Percentiles rank a stretch among this genome's conserved stretches.
Evolutionary conservation across 1,140 invertebrate genomes (phyloP).

Genomic region (Eurosta solidaginis): DNA sequence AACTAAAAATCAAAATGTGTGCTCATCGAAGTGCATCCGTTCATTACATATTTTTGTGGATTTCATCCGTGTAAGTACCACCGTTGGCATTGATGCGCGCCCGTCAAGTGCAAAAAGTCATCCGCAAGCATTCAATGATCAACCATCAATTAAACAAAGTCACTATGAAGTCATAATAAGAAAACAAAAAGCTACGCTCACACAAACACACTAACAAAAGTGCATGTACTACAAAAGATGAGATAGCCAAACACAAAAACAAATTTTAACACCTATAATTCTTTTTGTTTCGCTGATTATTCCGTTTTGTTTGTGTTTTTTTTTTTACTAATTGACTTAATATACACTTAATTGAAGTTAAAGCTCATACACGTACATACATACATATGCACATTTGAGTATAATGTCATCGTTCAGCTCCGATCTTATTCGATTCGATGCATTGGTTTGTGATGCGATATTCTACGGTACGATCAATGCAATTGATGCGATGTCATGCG

Average conservation of each 20-base stretch:
- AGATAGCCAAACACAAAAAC: neutral
- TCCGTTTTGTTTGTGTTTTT: neutral
- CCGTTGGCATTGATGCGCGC: neutral
- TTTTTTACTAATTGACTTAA: neutral
- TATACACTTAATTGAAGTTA: conserved; percentile 14
- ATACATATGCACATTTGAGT: neutral
- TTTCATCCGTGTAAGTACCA: neutral
- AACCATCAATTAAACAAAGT: neutral
- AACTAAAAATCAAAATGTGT: no score
- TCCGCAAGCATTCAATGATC: neutral
- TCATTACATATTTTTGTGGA: no score
- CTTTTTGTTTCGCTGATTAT: neutral
- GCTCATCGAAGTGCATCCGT: no score
- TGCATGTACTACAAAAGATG: neutral
- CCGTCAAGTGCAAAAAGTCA: neutral
- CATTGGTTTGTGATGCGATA: conserved; percentile 13
- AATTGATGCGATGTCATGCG: conserved; percentile 22
- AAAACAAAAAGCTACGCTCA: neutral
- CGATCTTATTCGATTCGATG: conserved; percentile 13
- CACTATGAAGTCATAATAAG: neutral
- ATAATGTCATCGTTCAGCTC: neutral
- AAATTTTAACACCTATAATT: neutral
- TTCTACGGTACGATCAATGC: conserved; percentile 2
- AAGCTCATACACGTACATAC: neutral
- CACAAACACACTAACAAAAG: neutral